Conservation (phyloP, 1,140 invertebrate genomes). For the Penaeus japonicus region DNA sequence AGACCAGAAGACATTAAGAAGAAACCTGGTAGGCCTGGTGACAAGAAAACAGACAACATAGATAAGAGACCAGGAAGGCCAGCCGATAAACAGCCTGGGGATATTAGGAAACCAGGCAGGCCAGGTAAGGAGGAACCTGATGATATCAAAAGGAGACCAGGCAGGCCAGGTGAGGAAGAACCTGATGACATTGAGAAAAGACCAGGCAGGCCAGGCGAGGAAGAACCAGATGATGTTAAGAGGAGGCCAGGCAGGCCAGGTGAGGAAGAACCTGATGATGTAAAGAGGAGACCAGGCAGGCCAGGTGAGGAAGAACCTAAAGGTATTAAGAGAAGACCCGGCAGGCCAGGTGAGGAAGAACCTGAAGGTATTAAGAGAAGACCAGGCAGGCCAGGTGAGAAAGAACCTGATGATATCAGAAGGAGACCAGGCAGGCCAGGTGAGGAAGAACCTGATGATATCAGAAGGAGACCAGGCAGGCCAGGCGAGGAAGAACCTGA, state of each 20-base stretch:
- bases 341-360: background rate
- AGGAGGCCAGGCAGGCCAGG: background rate
- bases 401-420: background rate
- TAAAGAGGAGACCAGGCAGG: background rate
- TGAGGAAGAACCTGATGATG: background rate
- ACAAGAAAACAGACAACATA: background rate
- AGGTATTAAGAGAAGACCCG: background rate
- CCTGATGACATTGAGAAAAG: background rate
- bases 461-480: background rate
- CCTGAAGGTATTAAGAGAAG: background rate
- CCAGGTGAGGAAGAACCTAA: background rate
- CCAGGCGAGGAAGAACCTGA: background rate
- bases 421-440: background rate
- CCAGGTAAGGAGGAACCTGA: background rate
- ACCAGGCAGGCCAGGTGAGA: background rate
- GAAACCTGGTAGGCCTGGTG: background rate
- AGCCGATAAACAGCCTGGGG: background rate
- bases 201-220: background rate
- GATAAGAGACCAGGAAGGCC: background rate
- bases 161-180: background rate
- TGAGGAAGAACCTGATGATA: background rate
- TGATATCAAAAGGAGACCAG: background rate
- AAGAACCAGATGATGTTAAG: background rate
- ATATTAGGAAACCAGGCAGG: background rate
- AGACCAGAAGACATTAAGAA: background rate